Evolutionary conservation across 2,888 invertebrate genomes (phyloP).

Genomic region (Pyrrhosoma nymphula): DNA sequence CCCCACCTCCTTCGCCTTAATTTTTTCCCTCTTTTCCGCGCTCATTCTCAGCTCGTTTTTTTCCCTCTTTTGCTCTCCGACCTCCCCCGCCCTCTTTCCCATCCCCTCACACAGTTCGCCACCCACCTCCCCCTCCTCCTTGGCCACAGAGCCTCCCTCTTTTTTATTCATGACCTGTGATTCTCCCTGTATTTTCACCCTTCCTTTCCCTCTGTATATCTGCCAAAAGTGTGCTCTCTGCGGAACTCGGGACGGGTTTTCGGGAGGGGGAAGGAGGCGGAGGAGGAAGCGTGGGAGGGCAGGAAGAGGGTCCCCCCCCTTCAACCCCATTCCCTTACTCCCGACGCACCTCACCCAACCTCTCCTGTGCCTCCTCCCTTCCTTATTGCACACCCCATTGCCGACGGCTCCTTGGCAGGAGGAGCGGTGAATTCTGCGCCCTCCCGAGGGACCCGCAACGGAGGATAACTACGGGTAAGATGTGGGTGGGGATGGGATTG

Average conservation of each 20-base stretch:
- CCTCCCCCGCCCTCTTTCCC: not conserved
- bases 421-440: slow-evolving; percentile 43
- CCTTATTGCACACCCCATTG: slow-evolving; percentile 52
- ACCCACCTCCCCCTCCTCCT: not conserved
- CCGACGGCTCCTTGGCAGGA: slow-evolving; percentile 21
- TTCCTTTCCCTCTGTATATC: slow-evolving; percentile 64
- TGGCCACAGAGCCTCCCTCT: not conserved
- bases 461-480: slow-evolving; percentile 30
- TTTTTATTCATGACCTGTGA: slow-evolving; percentile 67
- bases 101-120: not conserved
- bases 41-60: slow-evolving; percentile 64
- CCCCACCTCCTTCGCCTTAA: slow-evolving; percentile 25
- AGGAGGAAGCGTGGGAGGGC: not conserved
- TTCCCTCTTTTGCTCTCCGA: not conserved
- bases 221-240: slow-evolving; percentile 65
- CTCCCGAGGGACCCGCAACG: slow-evolving; percentile 38
- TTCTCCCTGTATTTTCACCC: slow-evolving; percentile 63
- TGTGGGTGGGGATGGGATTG: slow-evolving; percentile 22
- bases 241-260: slow-evolving; percentile 34
- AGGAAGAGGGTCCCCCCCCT: not conserved
- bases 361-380: not conserved
- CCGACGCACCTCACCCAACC: not conserved
- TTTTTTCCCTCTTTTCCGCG: slow-evolving; percentile 54
- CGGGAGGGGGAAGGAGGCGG: not conserved
- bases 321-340: not conserved